phyloP scores from a whole-genome alignment of 2,888 invertebrate genomes.

The Phortica okadai region DNA sequence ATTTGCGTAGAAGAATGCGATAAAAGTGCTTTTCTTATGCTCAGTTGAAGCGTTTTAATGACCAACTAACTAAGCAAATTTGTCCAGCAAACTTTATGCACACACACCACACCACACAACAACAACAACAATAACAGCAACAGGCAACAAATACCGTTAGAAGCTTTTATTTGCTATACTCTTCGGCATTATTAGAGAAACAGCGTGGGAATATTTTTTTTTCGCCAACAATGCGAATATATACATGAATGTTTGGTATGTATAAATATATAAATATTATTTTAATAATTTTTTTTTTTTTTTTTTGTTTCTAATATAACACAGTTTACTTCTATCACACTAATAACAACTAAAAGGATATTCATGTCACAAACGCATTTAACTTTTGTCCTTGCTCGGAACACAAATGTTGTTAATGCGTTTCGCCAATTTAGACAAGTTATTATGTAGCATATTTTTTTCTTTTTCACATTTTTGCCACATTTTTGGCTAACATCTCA shows the following conservation, averaged over 20 bases:
- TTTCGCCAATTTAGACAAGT: slow-evolving; percentile 52
- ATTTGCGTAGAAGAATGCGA: slow-evolving; percentile 26
- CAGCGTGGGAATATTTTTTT: slow-evolving; percentile 8
- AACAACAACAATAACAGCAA: neutral
- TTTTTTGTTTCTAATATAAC: neutral
- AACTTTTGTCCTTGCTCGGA: neutral
- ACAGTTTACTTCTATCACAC: slow-evolving; percentile 60
- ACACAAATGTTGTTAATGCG: slow-evolving; percentile 59
- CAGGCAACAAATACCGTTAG: neutral
- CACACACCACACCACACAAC: neutral
- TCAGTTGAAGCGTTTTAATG: slow-evolving; percentile 25
- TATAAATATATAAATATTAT: neutral
- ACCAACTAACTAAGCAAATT: slow-evolving; percentile 24
- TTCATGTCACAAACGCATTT: slow-evolving; percentile 62
- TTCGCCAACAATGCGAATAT: neutral
- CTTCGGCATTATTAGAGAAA: neutral
- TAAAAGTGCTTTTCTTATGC: slow-evolving; percentile 3
- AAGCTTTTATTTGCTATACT: neutral
- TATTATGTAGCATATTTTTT: neutral
- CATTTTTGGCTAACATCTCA: neutral
- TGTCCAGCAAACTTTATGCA: neutral
- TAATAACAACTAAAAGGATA: slow-evolving; percentile 73
- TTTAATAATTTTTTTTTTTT: neutral
- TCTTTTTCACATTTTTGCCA: neutral
- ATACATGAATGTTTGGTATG: neutral